Conservation (phyloP, 2,797 vertebrate species). For the Enteromius unitaeniatus region DNA sequence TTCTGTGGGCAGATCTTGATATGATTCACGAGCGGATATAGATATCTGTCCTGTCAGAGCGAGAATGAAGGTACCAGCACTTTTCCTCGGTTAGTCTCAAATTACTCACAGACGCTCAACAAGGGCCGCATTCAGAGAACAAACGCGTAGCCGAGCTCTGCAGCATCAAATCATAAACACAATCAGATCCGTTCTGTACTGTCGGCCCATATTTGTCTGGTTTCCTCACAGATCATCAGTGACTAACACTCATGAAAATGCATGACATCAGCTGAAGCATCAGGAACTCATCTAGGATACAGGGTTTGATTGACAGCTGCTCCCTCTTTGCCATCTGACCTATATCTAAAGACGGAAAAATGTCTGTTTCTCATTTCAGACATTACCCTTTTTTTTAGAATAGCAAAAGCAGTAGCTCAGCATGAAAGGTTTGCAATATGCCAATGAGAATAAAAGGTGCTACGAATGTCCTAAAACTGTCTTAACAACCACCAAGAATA, state of each 20-base stretch:
- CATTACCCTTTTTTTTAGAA: neutral
- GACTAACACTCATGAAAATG: constrained; percentile 60
- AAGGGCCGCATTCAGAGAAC: constrained; percentile 71
- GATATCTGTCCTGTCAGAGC: constrained; percentile 51
- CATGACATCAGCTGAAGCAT: constrained; percentile 66
- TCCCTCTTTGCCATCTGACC: constrained; percentile 9
- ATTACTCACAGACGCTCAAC: constrained; percentile 69
- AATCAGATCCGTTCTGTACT: constrained; percentile 71
- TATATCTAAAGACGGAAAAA: constrained; percentile 11
- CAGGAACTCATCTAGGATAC: constrained; percentile 51
- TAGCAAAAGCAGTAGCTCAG: neutral
- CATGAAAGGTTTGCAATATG: neutral
- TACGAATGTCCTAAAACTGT: neutral
- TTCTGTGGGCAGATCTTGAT: constrained; percentile 68
- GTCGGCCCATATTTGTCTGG: constrained; percentile 70
- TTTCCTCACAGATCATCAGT: constrained; percentile 65
- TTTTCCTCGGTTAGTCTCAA: constrained; percentile 69
- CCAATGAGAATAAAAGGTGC: neutral
- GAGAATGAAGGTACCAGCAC: constrained; percentile 61
- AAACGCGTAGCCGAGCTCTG: constrained; percentile 38
- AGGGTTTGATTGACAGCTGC: constrained; percentile 40
- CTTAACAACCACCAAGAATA: neutral
- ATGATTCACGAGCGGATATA: constrained; percentile 68
- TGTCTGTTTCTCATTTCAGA: constrained; percentile 26
- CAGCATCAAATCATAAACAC: constrained; percentile 61